These are phyloP conservation scores for Balearica regulorum DNA, from an alignment of 2,797 vertebrate species.

Conservation along the genomic window DNA sequence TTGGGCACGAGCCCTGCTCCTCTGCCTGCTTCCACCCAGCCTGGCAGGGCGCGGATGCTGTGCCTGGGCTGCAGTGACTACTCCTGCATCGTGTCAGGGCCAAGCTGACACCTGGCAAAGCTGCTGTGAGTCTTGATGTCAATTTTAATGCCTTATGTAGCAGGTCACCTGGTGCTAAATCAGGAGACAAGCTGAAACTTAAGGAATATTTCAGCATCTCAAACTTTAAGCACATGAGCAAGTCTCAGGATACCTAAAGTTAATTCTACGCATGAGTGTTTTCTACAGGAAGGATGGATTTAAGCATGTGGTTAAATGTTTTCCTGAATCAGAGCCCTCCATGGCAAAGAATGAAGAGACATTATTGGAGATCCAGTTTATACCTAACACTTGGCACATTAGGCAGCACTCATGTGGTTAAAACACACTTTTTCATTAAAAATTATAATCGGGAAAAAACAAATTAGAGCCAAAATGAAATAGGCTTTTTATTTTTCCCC, in stretches of 20 bases:
- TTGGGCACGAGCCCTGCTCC: background rate
- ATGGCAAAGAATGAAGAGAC: background rate
- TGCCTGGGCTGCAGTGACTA: background rate
- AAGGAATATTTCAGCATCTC: background rate
- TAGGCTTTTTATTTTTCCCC: slow-evolving; percentile 47
- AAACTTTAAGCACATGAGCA: slow-evolving; percentile 1
- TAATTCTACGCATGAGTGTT: background rate
- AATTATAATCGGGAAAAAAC: slow-evolving; percentile 41
- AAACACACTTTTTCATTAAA: slow-evolving; percentile 66
- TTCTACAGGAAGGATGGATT: slow-evolving; percentile 4
- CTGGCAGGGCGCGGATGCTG: rapidly evolving
- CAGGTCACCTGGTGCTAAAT: background rate
- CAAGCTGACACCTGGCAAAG: background rate
- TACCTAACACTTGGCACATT: slow-evolving; percentile 10
- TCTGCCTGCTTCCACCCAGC: background rate
- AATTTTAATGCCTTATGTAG: background rate
- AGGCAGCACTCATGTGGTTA: slow-evolving; percentile 52
- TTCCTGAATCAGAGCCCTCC: slow-evolving; percentile 22
- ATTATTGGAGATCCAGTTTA: background rate
- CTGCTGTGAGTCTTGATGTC: background rate
- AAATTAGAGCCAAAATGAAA: slow-evolving; percentile 59
- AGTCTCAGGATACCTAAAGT: background rate
- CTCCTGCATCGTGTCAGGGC: background rate
- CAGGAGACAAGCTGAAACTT: background rate
- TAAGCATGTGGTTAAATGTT: slow-evolving; percentile 12